Conservation (phyloP, 2,113 vertebrate species). For the Sardina pilchardus region DNA sequence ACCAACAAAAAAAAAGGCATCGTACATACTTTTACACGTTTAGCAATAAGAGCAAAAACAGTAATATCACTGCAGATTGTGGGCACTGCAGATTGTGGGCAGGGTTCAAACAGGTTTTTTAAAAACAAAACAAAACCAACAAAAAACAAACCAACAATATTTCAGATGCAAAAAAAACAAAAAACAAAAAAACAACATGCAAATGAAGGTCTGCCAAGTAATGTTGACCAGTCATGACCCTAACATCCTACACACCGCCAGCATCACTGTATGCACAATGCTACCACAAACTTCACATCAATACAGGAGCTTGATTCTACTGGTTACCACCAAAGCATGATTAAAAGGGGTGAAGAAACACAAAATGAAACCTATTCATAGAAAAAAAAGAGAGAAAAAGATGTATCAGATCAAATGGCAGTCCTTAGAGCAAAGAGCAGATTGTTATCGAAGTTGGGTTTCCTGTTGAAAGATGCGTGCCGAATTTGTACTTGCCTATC, state of each 20-base stretch:
- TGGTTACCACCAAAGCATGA: constrained; percentile 21
- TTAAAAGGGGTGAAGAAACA: constrained; percentile 14
- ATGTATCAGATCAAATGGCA: constrained; percentile 2
- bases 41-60: neutral
- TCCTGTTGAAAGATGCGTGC: neutral
- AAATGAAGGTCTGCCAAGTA: neutral
- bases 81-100: constrained; percentile 43
- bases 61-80: constrained; percentile 41
- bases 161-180: constrained; percentile 31
- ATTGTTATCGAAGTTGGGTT: neutral
- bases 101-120: constrained; percentile 35
- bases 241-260: constrained; percentile 53
- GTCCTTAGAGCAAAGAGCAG: constrained; percentile 29
- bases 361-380: constrained; percentile 19
- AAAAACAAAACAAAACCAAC: neutral
- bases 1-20: constrained; percentile 29
- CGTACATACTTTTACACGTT: neutral
- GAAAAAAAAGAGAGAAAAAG: constrained; percentile 17
- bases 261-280: constrained; percentile 8
- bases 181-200: constrained; percentile 36
- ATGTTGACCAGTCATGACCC: constrained; percentile 25
- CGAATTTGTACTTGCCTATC: neutral
- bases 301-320: neutral
- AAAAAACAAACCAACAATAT: neutral
- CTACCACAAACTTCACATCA: constrained; percentile 34